Percentiles rank a stretch among this genome's conserved stretches.
These are phyloP conservation scores for Coreoperca whiteheadi DNA, from an alignment of 2,113 vertebrate species.

Conservation along the genomic window DNA sequence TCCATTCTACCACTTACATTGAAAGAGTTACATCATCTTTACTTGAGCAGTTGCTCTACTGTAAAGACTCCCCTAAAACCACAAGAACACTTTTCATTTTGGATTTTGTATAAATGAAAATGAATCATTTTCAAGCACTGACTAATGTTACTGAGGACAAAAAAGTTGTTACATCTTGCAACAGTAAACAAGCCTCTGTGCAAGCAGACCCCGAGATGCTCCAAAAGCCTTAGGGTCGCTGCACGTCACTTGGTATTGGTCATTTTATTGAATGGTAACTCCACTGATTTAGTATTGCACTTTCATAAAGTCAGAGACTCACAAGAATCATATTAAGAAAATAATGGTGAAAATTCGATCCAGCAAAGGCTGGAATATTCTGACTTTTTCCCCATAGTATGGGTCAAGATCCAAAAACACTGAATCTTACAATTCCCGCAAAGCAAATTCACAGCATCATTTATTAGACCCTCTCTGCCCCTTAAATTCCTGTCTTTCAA, in stretches of 20 bases:
- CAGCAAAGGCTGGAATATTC: neutral
- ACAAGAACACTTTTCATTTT: neutral
- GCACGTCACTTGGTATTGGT: neutral
- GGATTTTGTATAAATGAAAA: neutral
- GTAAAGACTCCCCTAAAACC: neutral
- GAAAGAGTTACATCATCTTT: neutral
- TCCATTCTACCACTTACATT: neutral
- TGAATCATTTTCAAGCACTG: neutral
- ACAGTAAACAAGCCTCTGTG: neutral
- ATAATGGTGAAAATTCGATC: neutral
- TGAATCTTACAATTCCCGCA: neutral
- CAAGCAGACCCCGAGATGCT: neutral
- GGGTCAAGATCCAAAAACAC: neutral
- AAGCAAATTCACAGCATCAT: neutral
- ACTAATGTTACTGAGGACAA: neutral
- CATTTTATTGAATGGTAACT: neutral
- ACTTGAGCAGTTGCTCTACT: neutral
- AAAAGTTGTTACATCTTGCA: neutral
- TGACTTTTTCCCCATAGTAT: too few relatives aligned
- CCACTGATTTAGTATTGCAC: neutral
- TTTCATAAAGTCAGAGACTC: neutral
- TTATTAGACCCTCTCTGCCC: neutral
- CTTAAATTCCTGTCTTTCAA: neutral
- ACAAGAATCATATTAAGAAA: neutral
- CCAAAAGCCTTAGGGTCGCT: neutral